Base-by-base conservation (phyloP, 2,797 vertebrate genomes). In the Semotilus atromaculatus region DNA sequence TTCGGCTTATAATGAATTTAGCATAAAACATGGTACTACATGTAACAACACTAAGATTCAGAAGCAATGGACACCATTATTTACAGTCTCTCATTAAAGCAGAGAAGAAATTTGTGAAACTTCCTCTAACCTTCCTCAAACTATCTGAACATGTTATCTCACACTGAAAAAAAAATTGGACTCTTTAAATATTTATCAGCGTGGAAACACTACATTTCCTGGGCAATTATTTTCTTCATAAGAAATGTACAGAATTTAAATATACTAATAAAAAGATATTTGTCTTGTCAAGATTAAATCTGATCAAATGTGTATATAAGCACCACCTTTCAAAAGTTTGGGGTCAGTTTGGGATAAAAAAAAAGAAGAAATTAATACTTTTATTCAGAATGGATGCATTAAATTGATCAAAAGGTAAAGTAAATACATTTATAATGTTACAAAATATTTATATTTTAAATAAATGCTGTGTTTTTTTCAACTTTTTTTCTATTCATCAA, bases 61-160 rank as follows among this genome's bases (percentile, higher is more conserved):
- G 73, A 87, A 60, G 53, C 70, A 82, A 40, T 48, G 19, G 48
- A 55, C 60, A 66, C 29, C 23, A 38, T 66, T 74, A 85, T 85
- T 80, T 83, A 85, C 80, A 85, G 19, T 62, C 60, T 77, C 40
- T 74, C 76, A 48, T 18, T 23, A 62, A 75, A 11, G 21, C 8
- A 85, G 71, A 67, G 36, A 31, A 73, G 19, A 85, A 18, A 72
- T 67, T 8, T 62, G 31, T 7, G 16, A 70, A 68, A 74, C 58
- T 72, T 58, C 43, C 60, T 67, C 60, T 68, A 19, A n/a, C 21
- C 45, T 68, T 73, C 29, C 21, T 64, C 7, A 31, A 77, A 43
- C 31, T 21, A 60, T 60, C n/a, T 67, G 14, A 70, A 81, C 34
- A 64, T 18, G 18, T 51, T 51, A 31, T 13, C n/a, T 31, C 62